phyloP scores from a whole-genome alignment of 2,888 invertebrate species.

The Melanotus villosus region DNA sequence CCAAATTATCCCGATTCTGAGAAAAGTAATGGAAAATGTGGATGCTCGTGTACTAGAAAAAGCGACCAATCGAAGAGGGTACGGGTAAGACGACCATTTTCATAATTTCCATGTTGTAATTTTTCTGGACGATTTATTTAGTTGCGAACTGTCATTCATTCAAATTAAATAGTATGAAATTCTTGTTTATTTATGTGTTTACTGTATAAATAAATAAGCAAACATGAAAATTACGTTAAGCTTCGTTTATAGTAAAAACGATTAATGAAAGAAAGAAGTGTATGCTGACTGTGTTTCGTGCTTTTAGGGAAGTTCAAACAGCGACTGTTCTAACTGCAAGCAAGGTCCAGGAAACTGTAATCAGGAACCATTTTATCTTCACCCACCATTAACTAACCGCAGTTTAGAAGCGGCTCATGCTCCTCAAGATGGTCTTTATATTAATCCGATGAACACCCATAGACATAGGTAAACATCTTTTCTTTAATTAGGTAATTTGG shows the following conservation, averaged over 20 bases:
- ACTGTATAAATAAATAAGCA: too few relatives aligned
- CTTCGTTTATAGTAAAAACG: not conserved
- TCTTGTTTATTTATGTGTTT: too few relatives aligned
- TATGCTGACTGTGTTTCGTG: too few relatives aligned
- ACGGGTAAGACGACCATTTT: slow-evolving; percentile 50
- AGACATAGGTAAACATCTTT: slow-evolving; percentile 61
- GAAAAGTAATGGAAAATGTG: slow-evolving; percentile 63
- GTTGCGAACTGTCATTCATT: too few relatives aligned
- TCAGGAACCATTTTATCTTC: slow-evolving; percentile 81
- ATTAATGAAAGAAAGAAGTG: too few relatives aligned
- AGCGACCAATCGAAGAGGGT: slow-evolving; percentile 65
- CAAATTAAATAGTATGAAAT: too few relatives aligned
- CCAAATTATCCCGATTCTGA: slow-evolving; percentile 74
- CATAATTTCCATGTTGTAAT: not conserved
- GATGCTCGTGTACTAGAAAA: slow-evolving; percentile 68
- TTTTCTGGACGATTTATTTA: too few relatives aligned
- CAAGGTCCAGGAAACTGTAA: slow-evolving; percentile 58
- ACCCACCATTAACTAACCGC: slow-evolving; percentile 73
- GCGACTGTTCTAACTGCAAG: slow-evolving; percentile 67
- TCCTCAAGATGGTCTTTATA: slow-evolving; percentile 85
- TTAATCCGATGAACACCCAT: slow-evolving; percentile 82
- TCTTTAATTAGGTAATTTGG: not conserved
- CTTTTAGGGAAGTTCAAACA: slow-evolving; percentile 59
- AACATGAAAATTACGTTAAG: too few relatives aligned
- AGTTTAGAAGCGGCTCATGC: slow-evolving; percentile 67